Evolutionary conservation across 1,140 invertebrate species (phyloP).

Genomic region (Drosophila sechellia): DNA sequence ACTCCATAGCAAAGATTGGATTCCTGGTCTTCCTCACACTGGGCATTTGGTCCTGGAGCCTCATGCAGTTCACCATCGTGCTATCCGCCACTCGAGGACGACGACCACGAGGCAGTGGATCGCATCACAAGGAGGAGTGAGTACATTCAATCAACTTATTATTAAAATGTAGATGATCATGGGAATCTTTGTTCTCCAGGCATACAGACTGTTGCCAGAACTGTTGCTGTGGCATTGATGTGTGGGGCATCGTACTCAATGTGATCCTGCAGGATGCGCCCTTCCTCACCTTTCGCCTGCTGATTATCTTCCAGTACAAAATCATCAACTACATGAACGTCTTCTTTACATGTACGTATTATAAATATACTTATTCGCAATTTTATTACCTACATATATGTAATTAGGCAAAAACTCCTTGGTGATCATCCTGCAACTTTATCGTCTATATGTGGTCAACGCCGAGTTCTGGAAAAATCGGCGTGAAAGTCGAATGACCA

Average conservation of each 20-base stretch:
- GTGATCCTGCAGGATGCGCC: constrained; percentile 93
- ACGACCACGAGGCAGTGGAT: constrained; percentile 77
- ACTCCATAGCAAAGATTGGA: constrained; percentile 90
- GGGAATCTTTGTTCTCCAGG: constrained; percentile 22
- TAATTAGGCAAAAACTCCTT: constrained; percentile 92
- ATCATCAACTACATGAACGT: constrained; percentile 97
- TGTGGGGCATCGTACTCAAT: constrained; percentile 92
- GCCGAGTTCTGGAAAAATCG: constrained; percentile 86
- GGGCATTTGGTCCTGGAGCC: constrained; percentile 94
- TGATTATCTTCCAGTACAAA: constrained; percentile 93
- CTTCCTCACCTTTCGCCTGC: constrained; percentile 92
- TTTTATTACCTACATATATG: too few species aligned
- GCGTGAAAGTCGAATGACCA: constrained; percentile 79
- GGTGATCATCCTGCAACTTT: constrained; percentile 93
- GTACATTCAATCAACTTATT: neutral
- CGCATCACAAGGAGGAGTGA: constrained; percentile 72
- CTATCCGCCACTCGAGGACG: constrained; percentile 94
- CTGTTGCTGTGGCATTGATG: constrained; percentile 92
- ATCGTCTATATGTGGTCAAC: constrained; percentile 93
- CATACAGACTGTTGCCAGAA: constrained; percentile 81
- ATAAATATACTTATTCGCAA: too few species aligned
- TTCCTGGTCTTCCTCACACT: constrained; percentile 91
- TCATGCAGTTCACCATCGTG: constrained; percentile 96
- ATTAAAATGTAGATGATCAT: neutral
- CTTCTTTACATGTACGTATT: constrained; percentile 94